Percentiles rank a stretch among this genome's conserved stretches.
phyloP scores from a whole-genome alignment of 2,888 invertebrate genomes.

The Hypena proboscidalis region DNA sequence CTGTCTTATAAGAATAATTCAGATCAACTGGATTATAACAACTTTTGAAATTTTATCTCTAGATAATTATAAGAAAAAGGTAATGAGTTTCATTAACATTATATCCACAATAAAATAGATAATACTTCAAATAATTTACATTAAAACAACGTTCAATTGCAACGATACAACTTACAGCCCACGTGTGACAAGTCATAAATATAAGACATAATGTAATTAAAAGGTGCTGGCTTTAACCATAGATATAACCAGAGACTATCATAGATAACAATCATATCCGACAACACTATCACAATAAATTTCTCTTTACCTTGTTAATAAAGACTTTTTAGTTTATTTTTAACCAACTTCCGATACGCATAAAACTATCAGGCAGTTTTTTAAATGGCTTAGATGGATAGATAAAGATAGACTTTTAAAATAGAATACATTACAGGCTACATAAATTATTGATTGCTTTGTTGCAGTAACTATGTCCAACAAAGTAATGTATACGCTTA shows the following conservation, averaged over 20 bases:
- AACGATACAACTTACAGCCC: no score
- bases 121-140: no score
- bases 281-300: slow-evolving; percentile 5
- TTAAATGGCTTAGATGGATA: slow-evolving; percentile 29
- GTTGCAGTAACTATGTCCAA: no score
- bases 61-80: no score
- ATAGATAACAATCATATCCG: slow-evolving; percentile 29
- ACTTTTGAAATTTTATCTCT: no score
- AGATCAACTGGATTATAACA: no score
- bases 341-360: slow-evolving; percentile 33
- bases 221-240: slow-evolving; percentile 27
- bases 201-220: slow-evolving; percentile 12
- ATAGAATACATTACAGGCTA: slow-evolving; percentile 26
- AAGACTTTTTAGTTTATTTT: slow-evolving; percentile 29
- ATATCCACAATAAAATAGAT: no score
- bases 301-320: slow-evolving; percentile 25
- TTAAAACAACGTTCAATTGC: no score
- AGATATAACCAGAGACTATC: slow-evolving; percentile 12
- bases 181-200: background rate
- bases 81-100: no score
- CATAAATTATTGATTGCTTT: slow-evolving; percentile 21
- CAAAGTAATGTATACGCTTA: no score
- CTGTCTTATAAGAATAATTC: no score
- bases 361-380: slow-evolving; percentile 42
- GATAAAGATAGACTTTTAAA: slow-evolving; percentile 28